These are phyloP conservation scores for Metridium senile DNA, from an alignment of 92 coral and sea anemone genomes.

Conservation along the genomic window DNA sequence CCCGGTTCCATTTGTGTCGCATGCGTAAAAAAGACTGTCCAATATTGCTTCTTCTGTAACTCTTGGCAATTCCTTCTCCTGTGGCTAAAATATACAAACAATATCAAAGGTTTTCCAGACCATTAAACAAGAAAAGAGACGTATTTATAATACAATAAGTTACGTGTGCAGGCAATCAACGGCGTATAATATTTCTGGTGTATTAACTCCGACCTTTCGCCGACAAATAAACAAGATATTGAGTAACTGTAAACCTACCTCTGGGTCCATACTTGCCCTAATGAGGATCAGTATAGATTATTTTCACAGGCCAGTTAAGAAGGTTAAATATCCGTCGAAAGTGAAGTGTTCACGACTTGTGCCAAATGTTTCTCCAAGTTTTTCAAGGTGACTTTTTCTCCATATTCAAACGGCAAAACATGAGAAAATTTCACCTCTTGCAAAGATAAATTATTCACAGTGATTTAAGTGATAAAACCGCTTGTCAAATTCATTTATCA, in stretches of 20 bases:
- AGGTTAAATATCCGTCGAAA: constrained; percentile 24
- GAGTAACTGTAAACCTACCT: constrained; percentile 39
- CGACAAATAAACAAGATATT: constrained; percentile 19
- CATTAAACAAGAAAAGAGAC: constrained; percentile 12
- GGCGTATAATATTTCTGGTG: neutral
- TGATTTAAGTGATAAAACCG: constrained; percentile 32
- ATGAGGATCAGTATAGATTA: constrained; percentile 16
- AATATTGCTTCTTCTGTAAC: constrained; percentile 83
- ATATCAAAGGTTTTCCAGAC: constrained; percentile 21
- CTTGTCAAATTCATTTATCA: neutral
- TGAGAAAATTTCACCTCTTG: neutral
- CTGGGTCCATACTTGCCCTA: constrained; percentile 24
- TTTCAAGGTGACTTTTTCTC: neutral
- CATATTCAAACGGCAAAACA: constrained; percentile 11
- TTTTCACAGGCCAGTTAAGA: constrained; percentile 25
- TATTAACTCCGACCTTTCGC: constrained; percentile 22
- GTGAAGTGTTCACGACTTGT: constrained; percentile 24
- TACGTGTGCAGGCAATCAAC: constrained; percentile 11
- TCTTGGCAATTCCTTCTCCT: constrained; percentile 57
- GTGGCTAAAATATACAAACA: constrained; percentile 25
- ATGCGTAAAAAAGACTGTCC: constrained; percentile 83
- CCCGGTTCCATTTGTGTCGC: constrained; percentile 79
- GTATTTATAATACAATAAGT: constrained; percentile 2
- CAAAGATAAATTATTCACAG: neutral
- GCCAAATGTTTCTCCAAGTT: constrained; percentile 38